Conservation (phyloP, 1,140 invertebrate species). For the Drosophila trapezifrons region DNA sequence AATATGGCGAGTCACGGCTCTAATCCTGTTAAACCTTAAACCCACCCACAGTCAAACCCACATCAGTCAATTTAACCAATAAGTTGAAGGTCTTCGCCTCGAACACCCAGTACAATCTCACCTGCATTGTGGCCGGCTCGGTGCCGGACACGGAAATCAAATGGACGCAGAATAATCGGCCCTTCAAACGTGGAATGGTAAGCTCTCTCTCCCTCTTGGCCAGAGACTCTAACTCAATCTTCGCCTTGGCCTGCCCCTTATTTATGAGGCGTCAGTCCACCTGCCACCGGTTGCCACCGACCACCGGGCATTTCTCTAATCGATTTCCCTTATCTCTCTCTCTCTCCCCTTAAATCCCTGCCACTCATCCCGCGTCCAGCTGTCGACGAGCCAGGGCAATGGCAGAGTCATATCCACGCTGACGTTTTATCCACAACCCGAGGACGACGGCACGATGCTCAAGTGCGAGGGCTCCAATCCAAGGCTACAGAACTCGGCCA, state of each 20-base stretch:
- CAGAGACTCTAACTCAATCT: slow-evolving; percentile 21
- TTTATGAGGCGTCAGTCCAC: slow-evolving; percentile 53
- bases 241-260: slow-evolving; percentile 32
- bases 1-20: slow-evolving; percentile 69
- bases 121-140: slow-evolving; percentile 92
- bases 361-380: slow-evolving; percentile 82
- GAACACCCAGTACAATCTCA: slow-evolving; percentile 90
- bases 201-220: slow-evolving; percentile 31
- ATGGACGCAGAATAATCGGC: slow-evolving; percentile 91
- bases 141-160: slow-evolving; percentile 91
- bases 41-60: slow-evolving; percentile 88
- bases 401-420: slow-evolving; percentile 90
- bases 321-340: slow-evolving; percentile 60
- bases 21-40: slow-evolving; percentile 47
- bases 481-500: slow-evolving; percentile 87
- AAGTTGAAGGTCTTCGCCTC: slow-evolving; percentile 91
- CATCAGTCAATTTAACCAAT: slow-evolving; percentile 89
- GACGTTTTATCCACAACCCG: slow-evolving; percentile 91
- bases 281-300: slow-evolving; percentile 25
- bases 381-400: slow-evolving; percentile 87
- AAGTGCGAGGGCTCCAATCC: slow-evolving; percentile 94
- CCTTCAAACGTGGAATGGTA: slow-evolving; percentile 90
- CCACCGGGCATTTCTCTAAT: slow-evolving; percentile 70
- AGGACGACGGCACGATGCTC: slow-evolving; percentile 92
- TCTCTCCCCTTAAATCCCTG: neutral